These are phyloP conservation scores for Mus pahari DNA, from an alignment of 2,113 vertebrate species.

Conservation along the genomic window DNA sequence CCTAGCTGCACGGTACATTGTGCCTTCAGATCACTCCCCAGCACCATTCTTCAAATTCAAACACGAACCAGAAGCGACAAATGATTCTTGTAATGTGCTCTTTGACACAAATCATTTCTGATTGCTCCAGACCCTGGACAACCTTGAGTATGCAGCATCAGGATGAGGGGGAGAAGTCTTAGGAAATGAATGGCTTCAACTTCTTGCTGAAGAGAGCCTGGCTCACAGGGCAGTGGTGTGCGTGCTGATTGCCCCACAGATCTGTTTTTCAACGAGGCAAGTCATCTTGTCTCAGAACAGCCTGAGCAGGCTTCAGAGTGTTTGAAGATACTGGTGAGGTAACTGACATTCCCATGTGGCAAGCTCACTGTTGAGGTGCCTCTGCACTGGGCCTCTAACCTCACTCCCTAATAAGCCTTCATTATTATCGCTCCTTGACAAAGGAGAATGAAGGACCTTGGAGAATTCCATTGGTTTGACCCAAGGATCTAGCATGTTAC, in stretches of 20 bases:
- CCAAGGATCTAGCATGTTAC: not conserved
- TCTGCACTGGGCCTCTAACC: not conserved
- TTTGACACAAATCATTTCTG: constrained; percentile 82
- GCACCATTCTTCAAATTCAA: constrained; percentile 72
- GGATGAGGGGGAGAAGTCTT: constrained; percentile 50
- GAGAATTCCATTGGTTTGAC: not conserved
- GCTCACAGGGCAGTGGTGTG: not conserved
- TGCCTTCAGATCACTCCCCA: constrained; percentile 52
- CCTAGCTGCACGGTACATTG: not conserved
- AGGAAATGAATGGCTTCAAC: constrained; percentile 63
- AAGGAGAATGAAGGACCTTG: not conserved
- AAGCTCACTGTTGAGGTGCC: not conserved
- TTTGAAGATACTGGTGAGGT: constrained; percentile 1
- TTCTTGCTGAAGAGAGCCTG: constrained; percentile 40
- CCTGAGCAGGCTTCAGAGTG: not conserved
- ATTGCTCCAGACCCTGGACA: constrained; percentile 75
- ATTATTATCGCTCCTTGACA: not conserved
- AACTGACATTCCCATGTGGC: not conserved
- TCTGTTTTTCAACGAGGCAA: constrained; percentile 13
- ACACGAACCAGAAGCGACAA: constrained; percentile 75
- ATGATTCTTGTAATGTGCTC: constrained; percentile 77
- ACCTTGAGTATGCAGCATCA: constrained; percentile 66
- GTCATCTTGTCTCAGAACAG: not conserved
- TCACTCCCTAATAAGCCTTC: not conserved
- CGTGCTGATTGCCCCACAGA: constrained; percentile 55